These are phyloP conservation scores for Papilio aristodemus DNA, from an alignment of 1,140 invertebrate species.

Conservation along the genomic window DNA sequence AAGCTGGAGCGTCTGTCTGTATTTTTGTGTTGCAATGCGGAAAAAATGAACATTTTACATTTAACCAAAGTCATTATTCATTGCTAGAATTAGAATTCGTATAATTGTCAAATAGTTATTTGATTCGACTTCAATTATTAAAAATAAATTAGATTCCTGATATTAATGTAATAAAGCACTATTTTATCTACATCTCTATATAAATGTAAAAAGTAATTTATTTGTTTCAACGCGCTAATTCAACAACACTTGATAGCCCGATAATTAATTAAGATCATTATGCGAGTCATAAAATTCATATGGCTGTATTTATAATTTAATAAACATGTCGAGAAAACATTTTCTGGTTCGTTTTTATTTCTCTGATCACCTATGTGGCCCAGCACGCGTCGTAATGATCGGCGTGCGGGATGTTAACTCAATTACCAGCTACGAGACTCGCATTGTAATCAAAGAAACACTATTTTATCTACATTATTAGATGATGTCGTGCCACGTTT, in stretches of 20 bases:
- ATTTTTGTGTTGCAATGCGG: conserved; percentile 10
- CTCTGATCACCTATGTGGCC: conserved; percentile 46
- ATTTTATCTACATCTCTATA: not conserved
- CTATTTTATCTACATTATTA: conserved; percentile 71
- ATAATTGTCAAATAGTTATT: too few species aligned
- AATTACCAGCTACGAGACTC: conserved; percentile 68
- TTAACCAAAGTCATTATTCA: not conserved
- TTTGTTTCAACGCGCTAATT: too few species aligned
- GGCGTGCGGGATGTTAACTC: conserved; percentile 68
- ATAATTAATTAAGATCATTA: too few species aligned
- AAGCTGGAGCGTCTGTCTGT: not conserved
- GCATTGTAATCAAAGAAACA: conserved; percentile 67
- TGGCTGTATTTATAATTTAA: conserved; percentile 29
- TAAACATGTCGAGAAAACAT: not conserved
- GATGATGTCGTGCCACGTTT: conserved; percentile 48
- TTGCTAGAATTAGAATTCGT: not conserved
- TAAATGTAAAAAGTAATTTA: too few species aligned
- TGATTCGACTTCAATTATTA: too few species aligned
- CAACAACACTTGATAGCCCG: too few species aligned
- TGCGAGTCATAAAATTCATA: too few species aligned
- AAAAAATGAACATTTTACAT: not conserved
- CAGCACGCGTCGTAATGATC: conserved; percentile 63
- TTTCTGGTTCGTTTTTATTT: conserved; percentile 18
- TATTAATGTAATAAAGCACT: too few species aligned
- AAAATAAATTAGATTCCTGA: too few species aligned